Base-by-base conservation (phyloP, 1,140 invertebrate genomes). In the Anadara kagoshimensis region DNA sequence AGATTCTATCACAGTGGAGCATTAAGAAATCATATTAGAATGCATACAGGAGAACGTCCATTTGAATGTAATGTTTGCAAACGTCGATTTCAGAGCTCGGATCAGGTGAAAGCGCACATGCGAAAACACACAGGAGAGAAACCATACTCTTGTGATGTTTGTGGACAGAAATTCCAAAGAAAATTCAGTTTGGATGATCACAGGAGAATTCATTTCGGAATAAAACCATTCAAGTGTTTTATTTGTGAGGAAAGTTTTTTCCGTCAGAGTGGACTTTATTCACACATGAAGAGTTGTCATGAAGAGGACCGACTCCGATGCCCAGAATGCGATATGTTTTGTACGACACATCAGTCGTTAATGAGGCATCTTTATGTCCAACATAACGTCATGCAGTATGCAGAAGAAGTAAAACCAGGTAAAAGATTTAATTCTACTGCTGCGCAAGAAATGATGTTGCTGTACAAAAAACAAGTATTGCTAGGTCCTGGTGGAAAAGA, bases 31-130 rank as follows among this genome's bases (percentile, higher is more conserved):
- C 67, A 69, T 54, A 20, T 44, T 8, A 43, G 56, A 24, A 44
- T 61, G 49, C 67, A 69, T 45, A n/a, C 57, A 2, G 58, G 57
- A 29, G 67, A 69, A 14, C 41, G 59, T 18, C 67, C 67, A 0
- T 69, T 69, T 26, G 57, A 69, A 69, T 69, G 67, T 53, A 57
- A 69, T 62, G 57, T 69, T 22, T 69, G 67, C 43, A 26, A 61
- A 10, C 61, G 62, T 47, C 14, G 57, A 8, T 69, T 69, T 29
- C 56, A 61, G 43, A 59, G 62, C 26, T 61, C 51, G 41, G 58
- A 57, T 8, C 49, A 53, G 41, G 26, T 69, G 20, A 43, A 58
- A 69, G 51, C 58, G 10, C 67, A 69, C 26, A 61, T 69, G 20
- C 56, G 57, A 41, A 57, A 43, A 10, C 67, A 69, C 45, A 56